Conservation (phyloP, 2,797 vertebrate species). For the Australoheros facetus region DNA sequence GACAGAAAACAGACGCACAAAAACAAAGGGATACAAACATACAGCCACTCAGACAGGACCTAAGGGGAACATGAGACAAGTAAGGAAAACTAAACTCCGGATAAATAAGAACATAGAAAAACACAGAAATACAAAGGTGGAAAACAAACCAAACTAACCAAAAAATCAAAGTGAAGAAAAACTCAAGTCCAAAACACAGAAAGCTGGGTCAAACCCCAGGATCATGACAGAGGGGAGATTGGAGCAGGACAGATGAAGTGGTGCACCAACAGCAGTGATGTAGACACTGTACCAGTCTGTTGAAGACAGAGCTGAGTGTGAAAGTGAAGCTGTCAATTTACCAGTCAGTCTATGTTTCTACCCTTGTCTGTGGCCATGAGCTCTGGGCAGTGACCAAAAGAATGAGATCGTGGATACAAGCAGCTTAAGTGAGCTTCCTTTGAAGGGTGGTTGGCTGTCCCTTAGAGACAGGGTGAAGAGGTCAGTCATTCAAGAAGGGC, state of each 20-base stretch:
- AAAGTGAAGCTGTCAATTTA: background rate
- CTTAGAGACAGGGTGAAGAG: background rate
- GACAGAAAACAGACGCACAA: too few relatives aligned
- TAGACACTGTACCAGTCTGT: background rate
- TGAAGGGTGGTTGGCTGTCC: background rate
- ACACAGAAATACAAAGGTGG: too few relatives aligned
- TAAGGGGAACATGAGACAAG: too few relatives aligned
- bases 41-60: too few relatives aligned
- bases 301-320: background rate
- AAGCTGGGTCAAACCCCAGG: too few relatives aligned
- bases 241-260: background rate
- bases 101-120: too few relatives aligned
- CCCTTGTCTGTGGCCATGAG: background rate
- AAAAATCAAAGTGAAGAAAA: too few relatives aligned
- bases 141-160: too few relatives aligned
- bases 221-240: background rate
- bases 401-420: background rate
- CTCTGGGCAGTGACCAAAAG: background rate
- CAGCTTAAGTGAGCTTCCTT: background rate
- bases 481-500: background rate
- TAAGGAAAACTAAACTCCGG: too few relatives aligned
- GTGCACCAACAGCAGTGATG: background rate
- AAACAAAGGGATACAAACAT: too few relatives aligned
- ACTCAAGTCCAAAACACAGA: too few relatives aligned
- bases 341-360: background rate